Base-by-base conservation (phyloP, 2,113 vertebrate species). In the Misgurnus anguillicaudatus region DNA sequence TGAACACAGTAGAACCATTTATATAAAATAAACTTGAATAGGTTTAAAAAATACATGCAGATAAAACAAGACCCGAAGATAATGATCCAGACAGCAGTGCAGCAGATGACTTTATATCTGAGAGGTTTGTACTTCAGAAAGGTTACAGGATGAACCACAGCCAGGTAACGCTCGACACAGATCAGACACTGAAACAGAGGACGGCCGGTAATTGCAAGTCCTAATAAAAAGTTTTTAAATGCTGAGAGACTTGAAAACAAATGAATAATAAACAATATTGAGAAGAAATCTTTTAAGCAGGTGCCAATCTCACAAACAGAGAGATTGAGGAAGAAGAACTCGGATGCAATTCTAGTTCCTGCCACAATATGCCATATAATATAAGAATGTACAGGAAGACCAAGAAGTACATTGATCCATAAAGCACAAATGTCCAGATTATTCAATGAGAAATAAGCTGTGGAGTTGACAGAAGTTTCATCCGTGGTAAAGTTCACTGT, bases 111-210 rank as follows among this genome's bases (percentile, higher is more conserved):
- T 71, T 48, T 36, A n/a, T 71, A 71, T 71, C 68, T 71, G 48
- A 71, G 31, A 53, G 47, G 68, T 71, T 82, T 68, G 45, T 17
- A 68, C 9, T 68, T 68, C 5, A 68, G 42, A 48, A 68, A 68
- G 19, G 11, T 68, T 47, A 68, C 65, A 21, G 42, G 42, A 68
- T 68, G 42, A 68, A 48, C 19, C n/a, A 68, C 65, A 47, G 65
- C 65, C 10, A 68, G 19, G 0, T 45, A 45, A 45, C 42, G 42
- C 42, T 45, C 42, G 9, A 45, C 2, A 45, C 42, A 45, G 42
- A 45, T 48, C n/a, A 47, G n/a, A 21, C 42, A 21, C 42, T 68
- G 48, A 19, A 71, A 57, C 51, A 55, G 9, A 71, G 42, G 66
- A 70, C 31, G 68, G 4, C 68, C 48, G 7, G 68, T 70, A 16